These are phyloP conservation scores for Dryocosmus kuriphilus DNA, from an alignment of 2,888 invertebrate species.

Conservation along the genomic window DNA sequence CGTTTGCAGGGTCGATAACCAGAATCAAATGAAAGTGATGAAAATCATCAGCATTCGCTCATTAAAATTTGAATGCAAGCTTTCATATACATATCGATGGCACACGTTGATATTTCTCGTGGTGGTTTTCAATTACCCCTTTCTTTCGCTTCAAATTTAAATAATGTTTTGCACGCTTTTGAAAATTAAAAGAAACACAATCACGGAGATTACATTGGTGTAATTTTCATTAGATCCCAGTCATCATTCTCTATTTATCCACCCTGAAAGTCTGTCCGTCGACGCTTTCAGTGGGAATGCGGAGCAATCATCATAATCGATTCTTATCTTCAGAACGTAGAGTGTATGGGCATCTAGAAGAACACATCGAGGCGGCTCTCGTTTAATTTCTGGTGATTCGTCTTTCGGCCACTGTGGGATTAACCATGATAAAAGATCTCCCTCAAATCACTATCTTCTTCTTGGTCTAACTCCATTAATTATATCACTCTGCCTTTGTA, in stretches of 20 bases:
- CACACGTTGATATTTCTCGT: no score
- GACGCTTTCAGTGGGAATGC: slow-evolving; percentile 51
- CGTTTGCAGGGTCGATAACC: no score
- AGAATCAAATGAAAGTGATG: no score
- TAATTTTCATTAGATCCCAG: slow-evolving; percentile 17
- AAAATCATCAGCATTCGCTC: no score
- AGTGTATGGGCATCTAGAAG: slow-evolving; percentile 38
- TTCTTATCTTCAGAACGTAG: slow-evolving; percentile 50
- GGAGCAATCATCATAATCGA: slow-evolving; percentile 60
- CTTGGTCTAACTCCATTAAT: slow-evolving; percentile 60
- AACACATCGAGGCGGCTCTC: slow-evolving; percentile 46
- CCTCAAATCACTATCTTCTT: slow-evolving; percentile 57
- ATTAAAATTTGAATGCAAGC: no score
- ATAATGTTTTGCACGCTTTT: background rate
- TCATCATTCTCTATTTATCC: slow-evolving; percentile 11
- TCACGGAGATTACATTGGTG: background rate
- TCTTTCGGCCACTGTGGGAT: slow-evolving; percentile 54
- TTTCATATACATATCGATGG: no score
- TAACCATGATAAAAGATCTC: slow-evolving; percentile 57
- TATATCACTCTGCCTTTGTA: slow-evolving; percentile 54
- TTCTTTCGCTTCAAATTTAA: background rate
- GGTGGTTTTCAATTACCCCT: background rate
- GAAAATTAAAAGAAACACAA: background rate
- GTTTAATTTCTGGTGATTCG: slow-evolving; percentile 55
- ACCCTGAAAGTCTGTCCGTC: slow-evolving; percentile 18